A percentile compares a stretch with the other conserved stretches of the same genome.
These are phyloP conservation scores for Dendrolimus kikuchii DNA, from an alignment of 1,140 invertebrate species.

Conservation along the genomic window DNA sequence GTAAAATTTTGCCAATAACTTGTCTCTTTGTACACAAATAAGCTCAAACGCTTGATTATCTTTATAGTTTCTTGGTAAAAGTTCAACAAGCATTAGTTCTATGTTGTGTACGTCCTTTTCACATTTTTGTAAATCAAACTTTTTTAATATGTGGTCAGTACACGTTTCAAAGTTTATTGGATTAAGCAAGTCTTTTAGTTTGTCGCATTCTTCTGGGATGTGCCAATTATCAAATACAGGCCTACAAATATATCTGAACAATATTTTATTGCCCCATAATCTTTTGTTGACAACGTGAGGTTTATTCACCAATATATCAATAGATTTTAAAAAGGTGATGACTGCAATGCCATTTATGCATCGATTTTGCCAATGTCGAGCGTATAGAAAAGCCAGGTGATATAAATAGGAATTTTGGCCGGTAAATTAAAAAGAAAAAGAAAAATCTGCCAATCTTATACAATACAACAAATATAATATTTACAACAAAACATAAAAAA, in stretches of 20 bases:
- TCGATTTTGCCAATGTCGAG: no score
- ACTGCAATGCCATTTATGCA: conserved; percentile 6
- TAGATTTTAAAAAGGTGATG: conserved; percentile 35
- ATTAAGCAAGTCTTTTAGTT: background rate
- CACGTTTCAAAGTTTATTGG: background rate
- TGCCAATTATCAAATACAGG: background rate
- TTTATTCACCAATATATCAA: conserved; percentile 48
- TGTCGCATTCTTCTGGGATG: no score
- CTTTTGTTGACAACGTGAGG: conserved; percentile 58
- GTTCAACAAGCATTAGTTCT: conserved; percentile 36
- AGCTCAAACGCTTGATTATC: conserved; percentile 43
- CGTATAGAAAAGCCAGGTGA: no score
- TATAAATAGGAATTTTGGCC: no score
- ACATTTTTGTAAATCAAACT: background rate
- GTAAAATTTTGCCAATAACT: conserved; percentile 30
- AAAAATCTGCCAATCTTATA: no score
- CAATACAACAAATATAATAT: no score
- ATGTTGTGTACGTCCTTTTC: conserved; percentile 8
- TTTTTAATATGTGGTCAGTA: background rate
- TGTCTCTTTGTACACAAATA: conserved; percentile 24
- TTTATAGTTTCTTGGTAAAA: conserved; percentile 41
- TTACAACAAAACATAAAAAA: no score
- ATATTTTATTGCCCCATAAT: conserved; percentile 47
- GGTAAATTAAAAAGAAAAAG: no score
- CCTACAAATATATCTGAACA: conserved; percentile 19